phyloP scores from a whole-genome alignment of 2,113 vertebrate genomes.

The Dolichotis patagonum region DNA sequence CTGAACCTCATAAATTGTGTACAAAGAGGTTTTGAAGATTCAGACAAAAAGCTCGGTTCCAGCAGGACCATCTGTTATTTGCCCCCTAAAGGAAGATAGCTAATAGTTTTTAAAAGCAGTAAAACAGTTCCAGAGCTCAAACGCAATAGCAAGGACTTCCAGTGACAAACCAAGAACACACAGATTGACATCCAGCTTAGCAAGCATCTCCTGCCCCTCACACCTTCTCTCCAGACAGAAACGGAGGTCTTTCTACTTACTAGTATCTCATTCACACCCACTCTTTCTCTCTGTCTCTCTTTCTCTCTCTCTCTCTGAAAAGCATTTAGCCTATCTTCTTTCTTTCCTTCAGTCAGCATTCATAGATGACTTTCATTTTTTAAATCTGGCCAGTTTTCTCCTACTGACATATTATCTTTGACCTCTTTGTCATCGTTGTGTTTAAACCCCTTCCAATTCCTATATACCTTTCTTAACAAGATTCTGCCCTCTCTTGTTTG shows the following conservation, averaged over 20 bases:
- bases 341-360: not conserved
- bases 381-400: not conserved
- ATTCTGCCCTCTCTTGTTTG: not conserved
- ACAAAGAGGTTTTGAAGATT: conserved; percentile 83
- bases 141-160: conserved; percentile 62
- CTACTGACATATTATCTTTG: not conserved
- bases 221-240: not conserved
- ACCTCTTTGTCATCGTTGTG: not conserved
- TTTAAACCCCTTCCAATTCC: not conserved
- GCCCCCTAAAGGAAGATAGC: conserved; percentile 72
- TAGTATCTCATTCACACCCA: not conserved
- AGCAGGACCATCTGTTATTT: conserved; percentile 80
- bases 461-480: not conserved
- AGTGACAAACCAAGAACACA: conserved; percentile 46
- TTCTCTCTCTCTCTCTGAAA: not conserved
- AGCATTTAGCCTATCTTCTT: not conserved
- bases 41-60: conserved; percentile 80
- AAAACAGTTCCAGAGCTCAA: conserved; percentile 68
- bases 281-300: not conserved
- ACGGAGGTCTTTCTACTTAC: not conserved
- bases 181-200: not conserved
- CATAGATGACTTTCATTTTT: not conserved
- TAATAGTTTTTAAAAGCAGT: conserved; percentile 76
- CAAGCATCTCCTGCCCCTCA: not conserved
- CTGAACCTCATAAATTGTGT: conserved; percentile 77